Percentiles rank a stretch among this genome's conserved stretches.
Conservation (phyloP, 1,140 invertebrate genomes). For the Tetragnatha versicolor region DNA sequence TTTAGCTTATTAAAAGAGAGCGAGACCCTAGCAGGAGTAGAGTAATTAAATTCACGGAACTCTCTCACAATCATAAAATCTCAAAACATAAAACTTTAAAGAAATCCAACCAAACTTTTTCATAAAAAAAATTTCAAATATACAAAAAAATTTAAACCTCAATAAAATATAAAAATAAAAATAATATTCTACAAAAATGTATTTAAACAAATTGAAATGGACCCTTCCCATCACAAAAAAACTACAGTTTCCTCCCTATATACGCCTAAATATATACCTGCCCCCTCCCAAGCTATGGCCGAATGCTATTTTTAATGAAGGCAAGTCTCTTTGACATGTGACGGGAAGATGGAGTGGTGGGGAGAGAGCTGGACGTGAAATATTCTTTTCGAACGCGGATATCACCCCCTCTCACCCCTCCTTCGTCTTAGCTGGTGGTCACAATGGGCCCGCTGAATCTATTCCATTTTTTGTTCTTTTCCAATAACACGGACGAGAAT, state of each 20-base stretch:
- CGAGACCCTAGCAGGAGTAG: too few species aligned
- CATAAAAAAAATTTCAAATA: not conserved
- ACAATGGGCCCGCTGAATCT: not conserved
- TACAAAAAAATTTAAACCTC: not conserved
- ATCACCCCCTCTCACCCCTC: not conserved
- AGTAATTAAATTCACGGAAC: too few species aligned
- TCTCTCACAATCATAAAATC: too few species aligned
- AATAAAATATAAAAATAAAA: not conserved
- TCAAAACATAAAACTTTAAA: too few species aligned
- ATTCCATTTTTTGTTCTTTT: not conserved
- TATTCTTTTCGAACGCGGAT: conserved; percentile 42
- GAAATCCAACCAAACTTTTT: too few species aligned
- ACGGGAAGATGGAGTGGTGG: conserved; percentile 22
- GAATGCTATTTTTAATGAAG: conserved; percentile 41
- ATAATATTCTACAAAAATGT: not conserved
- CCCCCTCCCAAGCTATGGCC: not conserved
- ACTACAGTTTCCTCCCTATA: not conserved
- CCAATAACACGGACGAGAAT: not conserved
- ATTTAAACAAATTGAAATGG: not conserved
- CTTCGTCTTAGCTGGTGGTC: conserved; percentile 39
- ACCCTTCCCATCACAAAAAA: not conserved
- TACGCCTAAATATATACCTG: conserved; percentile 13
- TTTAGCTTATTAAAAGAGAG: too few species aligned
- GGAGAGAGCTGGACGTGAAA: conserved; percentile 26
- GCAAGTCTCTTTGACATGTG: conserved; percentile 40